Conservation (phyloP, 2,113 vertebrate genomes). For the Sialia sialis region DNA sequence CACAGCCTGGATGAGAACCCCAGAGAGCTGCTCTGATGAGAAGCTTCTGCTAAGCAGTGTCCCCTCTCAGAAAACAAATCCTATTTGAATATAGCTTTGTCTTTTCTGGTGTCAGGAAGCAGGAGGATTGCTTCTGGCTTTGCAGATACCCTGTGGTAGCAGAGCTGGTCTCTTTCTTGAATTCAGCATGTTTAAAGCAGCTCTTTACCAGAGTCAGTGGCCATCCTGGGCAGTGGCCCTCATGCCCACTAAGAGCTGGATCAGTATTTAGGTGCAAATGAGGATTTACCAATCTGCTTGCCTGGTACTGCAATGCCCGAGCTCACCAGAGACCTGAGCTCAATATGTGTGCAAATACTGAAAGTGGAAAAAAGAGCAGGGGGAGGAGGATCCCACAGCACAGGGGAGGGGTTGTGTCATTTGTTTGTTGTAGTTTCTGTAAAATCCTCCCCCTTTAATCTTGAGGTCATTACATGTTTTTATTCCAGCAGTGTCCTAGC, state of each 20-base stretch:
- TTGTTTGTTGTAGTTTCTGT: not conserved
- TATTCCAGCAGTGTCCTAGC: not conserved
- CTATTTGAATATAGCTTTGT: not conserved
- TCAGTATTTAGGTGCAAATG: not conserved
- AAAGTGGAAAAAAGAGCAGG: not conserved
- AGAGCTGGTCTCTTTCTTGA: not conserved
- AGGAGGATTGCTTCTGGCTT: not conserved
- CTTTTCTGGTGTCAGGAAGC: not conserved
- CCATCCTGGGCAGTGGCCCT: not conserved
- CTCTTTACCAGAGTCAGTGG: not conserved
- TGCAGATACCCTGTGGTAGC: not conserved
- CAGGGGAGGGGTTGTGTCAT: accelerated
- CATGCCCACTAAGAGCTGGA: not conserved
- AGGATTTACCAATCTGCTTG: not conserved
- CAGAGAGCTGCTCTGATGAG: not conserved
- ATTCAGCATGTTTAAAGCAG: not conserved
- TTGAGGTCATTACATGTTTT: not conserved
- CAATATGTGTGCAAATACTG: not conserved
- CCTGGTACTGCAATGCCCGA: not conserved
- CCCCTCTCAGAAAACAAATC: not conserved
- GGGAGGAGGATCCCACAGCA: not conserved
- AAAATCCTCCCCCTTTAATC: not conserved
- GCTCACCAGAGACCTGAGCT: not conserved
- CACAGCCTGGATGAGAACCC: not conserved
- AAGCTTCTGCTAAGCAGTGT: not conserved